phyloP scores from a whole-genome alignment of 2,113 vertebrate species.

The Protobothrops mucrosquamatus region DNA sequence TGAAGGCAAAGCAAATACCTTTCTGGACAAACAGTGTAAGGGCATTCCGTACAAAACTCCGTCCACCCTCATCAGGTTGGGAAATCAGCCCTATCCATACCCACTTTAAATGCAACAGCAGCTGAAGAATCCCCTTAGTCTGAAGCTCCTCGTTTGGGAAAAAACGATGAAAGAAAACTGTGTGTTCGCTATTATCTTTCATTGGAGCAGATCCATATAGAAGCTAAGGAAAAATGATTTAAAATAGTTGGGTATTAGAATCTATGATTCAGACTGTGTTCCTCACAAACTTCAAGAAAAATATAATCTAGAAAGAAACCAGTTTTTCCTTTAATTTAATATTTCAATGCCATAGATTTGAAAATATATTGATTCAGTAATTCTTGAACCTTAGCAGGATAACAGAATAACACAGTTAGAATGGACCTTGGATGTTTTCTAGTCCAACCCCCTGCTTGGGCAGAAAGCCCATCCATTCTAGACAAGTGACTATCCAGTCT shows the following conservation, averaged over 20 bases:
- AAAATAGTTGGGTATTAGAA: not conserved
- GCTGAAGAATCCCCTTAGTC: not conserved
- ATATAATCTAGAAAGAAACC: not conserved
- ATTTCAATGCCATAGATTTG: not conserved
- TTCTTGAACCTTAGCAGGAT: not conserved
- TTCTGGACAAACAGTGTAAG: not conserved
- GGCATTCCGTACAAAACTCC: not conserved
- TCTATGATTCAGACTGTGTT: not conserved
- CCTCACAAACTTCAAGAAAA: not conserved
- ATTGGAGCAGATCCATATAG: not conserved
- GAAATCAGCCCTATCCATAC: not conserved
- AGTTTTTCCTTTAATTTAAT: not conserved
- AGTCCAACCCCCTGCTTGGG: not conserved
- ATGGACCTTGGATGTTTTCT: no score
- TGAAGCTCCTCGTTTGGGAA: not conserved
- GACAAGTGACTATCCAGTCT: not conserved
- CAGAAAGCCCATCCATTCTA: not conserved
- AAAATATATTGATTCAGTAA: not conserved
- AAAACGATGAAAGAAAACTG: not conserved
- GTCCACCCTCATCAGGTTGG: not conserved
- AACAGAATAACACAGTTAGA: not conserved
- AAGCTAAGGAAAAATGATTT: not conserved
- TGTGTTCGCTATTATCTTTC: not conserved
- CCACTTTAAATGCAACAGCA: not conserved
- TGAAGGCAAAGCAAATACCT: not conserved